Base-by-base conservation (phyloP, 2,888 invertebrate genomes). In the Agriopis marginaria region DNA sequence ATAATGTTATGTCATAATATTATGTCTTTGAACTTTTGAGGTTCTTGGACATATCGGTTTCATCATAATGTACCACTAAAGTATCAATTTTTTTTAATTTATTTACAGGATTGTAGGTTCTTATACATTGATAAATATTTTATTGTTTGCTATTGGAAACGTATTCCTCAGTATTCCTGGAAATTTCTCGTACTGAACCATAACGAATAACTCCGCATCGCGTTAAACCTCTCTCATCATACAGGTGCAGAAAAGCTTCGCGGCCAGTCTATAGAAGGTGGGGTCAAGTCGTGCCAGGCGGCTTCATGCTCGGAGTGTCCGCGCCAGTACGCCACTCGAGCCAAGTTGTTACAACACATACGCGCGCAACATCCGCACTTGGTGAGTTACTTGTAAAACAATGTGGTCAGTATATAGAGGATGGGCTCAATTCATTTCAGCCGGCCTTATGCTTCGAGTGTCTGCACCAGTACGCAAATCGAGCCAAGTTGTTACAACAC, bases 401-500 rank as follows among this genome's bases (percentile, higher is more conserved):
- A 32, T 32, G 32, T 32, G 32, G 32, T 32, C 32, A 32, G 32
- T 32, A 1, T 17, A 78, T 86, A 72, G 86, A 80, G 66, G 85
- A 84, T 72, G n/a, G n/a, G n/a, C n/a, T n/a, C 40, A 85, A 79
- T 47, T 73, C 75, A 11, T 85, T 73, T 71, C 84, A 77, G 78
- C 87, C 32, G 32, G 32, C 32, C 32, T 32, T 32, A 4, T 90
- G 90, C 66, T 12, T 71, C 7, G 97, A 96, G 95, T 98, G 98
- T 85, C 97, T 97, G 86, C 97, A 97, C 76, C 98, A 98, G 89
- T 98, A 98, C 88, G 97, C 97, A n/a, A n/a, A n/a, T n/a, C n/a
- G n/a, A n/a, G n/a, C n/a, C n/a, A n/a, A n/a, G n/a, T n/a, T n/a
- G n/a, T n/a, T n/a, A n/a, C n/a, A n/a, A n/a, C n/a, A n/a, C n/a